Percentiles rank a stretch among this genome's conserved stretches.
Conservation (phyloP, 2,797 vertebrate genomes). For the Manis crassicaudata region DNA sequence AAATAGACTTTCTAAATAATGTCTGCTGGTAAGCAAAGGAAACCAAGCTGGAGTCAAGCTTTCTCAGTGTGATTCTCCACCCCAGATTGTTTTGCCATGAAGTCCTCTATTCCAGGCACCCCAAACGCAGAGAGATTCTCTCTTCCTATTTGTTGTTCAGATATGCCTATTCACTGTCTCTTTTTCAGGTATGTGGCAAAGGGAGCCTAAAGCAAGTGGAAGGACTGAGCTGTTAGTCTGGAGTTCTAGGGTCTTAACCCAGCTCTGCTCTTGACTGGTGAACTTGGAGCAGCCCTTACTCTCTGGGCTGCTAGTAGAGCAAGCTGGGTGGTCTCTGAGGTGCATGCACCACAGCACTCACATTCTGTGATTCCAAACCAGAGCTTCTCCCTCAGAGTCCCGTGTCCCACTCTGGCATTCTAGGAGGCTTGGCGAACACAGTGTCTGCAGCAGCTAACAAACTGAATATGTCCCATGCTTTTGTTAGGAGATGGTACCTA, state of each 20-base stretch:
- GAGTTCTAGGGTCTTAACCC: not conserved
- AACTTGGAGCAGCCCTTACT: not conserved
- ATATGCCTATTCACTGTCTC: not conserved
- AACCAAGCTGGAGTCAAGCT: not conserved
- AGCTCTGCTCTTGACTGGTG: not conserved
- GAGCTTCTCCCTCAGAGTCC: not conserved
- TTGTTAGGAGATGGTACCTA: not conserved
- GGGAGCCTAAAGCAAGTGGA: not conserved
- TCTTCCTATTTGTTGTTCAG: not conserved
- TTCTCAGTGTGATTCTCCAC: not conserved
- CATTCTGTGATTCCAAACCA: not conserved
- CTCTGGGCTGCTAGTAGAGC: not conserved
- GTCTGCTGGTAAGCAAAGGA: not conserved
- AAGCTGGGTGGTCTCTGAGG: not conserved
- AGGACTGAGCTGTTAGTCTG: conserved; percentile 13
- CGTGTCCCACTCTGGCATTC: not conserved
- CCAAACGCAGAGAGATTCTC: not conserved
- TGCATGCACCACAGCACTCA: not conserved
- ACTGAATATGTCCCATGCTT: not conserved
- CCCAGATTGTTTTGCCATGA: not conserved
- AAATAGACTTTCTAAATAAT: conserved; percentile 34
- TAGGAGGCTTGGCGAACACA: not conserved
- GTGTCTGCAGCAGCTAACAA: not conserved
- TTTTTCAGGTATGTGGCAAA: not conserved
- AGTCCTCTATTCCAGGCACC: not conserved